Evolutionary conservation across 2,888 invertebrate species (phyloP).

Genomic region (Tethea ocularis): DNA sequence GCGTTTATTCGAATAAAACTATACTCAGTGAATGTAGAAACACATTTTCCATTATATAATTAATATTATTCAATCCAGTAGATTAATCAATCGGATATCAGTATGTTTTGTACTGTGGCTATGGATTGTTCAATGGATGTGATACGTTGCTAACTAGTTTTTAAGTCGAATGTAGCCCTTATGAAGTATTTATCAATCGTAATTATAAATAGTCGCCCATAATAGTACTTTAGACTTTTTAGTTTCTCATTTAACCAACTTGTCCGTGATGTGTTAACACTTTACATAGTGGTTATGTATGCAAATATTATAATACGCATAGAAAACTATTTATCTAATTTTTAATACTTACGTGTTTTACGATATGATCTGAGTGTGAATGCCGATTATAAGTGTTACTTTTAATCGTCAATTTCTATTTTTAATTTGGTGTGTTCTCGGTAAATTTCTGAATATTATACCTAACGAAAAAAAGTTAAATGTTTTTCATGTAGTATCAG

Average conservation of each 20-base stretch:
- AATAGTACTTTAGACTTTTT: constrained; percentile 63
- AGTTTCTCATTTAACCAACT: constrained; percentile 65
- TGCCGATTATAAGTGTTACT: constrained; percentile 31
- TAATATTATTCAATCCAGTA: constrained; percentile 31
- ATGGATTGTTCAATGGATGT: constrained; percentile 75
- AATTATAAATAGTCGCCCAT: constrained; percentile 74
- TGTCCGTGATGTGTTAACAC: constrained; percentile 48
- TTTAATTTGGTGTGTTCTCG: constrained; percentile 66
- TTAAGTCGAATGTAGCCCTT: constrained; percentile 68
- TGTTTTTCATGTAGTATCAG: neutral
- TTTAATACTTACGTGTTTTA: constrained; percentile 42
- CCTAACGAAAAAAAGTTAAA: neutral
- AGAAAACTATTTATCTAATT: constrained; percentile 55
- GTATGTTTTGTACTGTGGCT: constrained; percentile 52
- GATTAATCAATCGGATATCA: constrained; percentile 32
- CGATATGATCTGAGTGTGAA: constrained; percentile 53
- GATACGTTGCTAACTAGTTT: constrained; percentile 75
- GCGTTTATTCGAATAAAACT: constrained; percentile 23
- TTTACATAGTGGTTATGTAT: constrained; percentile 50
- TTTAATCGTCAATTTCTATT: constrained; percentile 46
- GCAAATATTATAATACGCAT: constrained; percentile 46
- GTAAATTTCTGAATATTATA: constrained; percentile 13
- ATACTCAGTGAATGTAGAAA: constrained; percentile 43
- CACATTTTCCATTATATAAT: constrained; percentile 38
- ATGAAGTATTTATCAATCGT: constrained; percentile 80